Evolutionary conservation across 2,113 vertebrate species (phyloP), one percentile per base, ranked within the genome.

Genomic region (Dryoscopus gambensis): DNA sequence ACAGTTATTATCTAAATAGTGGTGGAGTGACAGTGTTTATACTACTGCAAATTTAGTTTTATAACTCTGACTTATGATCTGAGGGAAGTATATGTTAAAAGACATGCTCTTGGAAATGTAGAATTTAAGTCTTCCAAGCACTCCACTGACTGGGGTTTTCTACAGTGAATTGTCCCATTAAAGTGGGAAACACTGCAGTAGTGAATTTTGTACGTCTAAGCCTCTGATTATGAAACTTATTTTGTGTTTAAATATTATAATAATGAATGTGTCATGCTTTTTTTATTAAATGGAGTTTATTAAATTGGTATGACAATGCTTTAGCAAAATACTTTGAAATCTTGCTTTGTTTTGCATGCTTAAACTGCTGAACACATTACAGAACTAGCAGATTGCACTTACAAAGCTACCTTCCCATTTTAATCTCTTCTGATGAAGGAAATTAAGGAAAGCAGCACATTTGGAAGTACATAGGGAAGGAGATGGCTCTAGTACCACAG

Each of bases 401-500:
- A 95, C 77, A 95, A 97, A 98, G 85, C 88, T 96, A 70, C 93
- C 78, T 97, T 97, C 84, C 55, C 79, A 95, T 99, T 97, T 98
- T 97, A 97, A 98, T 98, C 98, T 99, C 97, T 98, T 98, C 98
- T 97, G 97, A 98, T 98, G 86, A 99, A 99, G 99, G 99, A 99
- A 99, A 98, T 98, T 99, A 98, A 99, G 99, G 98, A 99, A 99
- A 98, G 99, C 99, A 91, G 98, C 98, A 97, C 99, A 99, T 98
- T 98, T 99, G 99, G 99, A 99, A 98, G 99, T 99, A 94, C 99
- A 99, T 98, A 99, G 99, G 97, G 99, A 99, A 99, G 99, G 99
- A 95, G 99, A 99, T 97, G 99, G 99, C 97, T 99, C 99, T 98
- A 99, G 99, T 98, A 99, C 99, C 97, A 99, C 99, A 98, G 99